Percentiles rank a stretch among this genome's conserved stretches.
Conservation (phyloP, 2,797 vertebrate genomes). For the Urosaurus nigricauda region DNA sequence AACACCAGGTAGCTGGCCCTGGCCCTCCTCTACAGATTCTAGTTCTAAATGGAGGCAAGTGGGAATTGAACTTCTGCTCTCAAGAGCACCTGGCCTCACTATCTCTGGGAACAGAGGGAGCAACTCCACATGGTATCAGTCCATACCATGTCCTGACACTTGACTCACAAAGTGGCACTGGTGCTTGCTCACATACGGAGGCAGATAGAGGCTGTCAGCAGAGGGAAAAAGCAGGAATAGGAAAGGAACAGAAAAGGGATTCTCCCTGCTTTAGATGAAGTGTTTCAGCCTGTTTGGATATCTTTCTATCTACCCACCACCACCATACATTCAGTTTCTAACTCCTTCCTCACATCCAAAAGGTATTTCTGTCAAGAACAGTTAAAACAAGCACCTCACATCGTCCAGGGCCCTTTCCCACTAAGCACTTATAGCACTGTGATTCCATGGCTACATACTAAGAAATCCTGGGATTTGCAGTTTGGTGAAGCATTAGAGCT, state of each 20-base stretch:
- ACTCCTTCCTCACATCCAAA: not conserved
- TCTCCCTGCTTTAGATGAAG: slow-evolving; percentile 30
- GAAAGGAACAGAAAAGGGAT: slow-evolving; percentile 38
- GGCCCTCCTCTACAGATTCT: slow-evolving; percentile 73
- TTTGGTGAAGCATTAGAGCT: too few species aligned
- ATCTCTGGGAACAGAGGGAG: slow-evolving; percentile 76
- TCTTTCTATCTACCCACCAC: not conserved
- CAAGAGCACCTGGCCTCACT: slow-evolving; percentile 75
- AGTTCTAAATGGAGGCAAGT: slow-evolving; percentile 64
- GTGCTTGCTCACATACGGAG: slow-evolving; percentile 77
- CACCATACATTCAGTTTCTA: not conserved
- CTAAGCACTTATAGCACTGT: too few species aligned
- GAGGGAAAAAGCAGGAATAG: slow-evolving; percentile 55
- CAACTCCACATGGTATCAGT: slow-evolving; percentile 75
- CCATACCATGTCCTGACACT: slow-evolving; percentile 82
- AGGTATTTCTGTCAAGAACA: not conserved
- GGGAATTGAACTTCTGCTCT: slow-evolving; percentile 77
- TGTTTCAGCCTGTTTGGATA: not conserved
- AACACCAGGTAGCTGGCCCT: slow-evolving; percentile 71
- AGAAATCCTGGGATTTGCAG: too few species aligned
- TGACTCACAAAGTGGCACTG: slow-evolving; percentile 82
- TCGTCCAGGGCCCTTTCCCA: too few species aligned
- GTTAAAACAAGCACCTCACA: not conserved
- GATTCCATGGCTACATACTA: too few species aligned
- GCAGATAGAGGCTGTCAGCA: slow-evolving; percentile 73